phyloP scores from a whole-genome alignment of 2,797 vertebrate genomes.

The Heteromormyrus szaboi region DNA sequence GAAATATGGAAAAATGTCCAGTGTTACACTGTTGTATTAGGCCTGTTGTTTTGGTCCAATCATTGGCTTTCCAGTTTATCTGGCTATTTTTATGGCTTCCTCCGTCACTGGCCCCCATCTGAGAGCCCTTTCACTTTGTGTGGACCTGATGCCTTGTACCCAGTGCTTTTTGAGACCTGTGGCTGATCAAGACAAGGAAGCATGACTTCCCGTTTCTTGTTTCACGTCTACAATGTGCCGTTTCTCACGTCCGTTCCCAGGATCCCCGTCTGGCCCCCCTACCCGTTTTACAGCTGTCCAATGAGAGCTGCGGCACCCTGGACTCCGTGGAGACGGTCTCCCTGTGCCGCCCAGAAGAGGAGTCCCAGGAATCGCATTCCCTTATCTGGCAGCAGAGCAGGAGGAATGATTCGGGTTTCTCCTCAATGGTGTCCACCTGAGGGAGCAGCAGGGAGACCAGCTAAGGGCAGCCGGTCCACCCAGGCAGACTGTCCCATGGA shows the following conservation, averaged over 20 bases:
- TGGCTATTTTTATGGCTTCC: not conserved
- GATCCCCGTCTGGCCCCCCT: not conserved
- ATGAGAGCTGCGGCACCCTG: not conserved
- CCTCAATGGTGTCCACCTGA: not conserved
- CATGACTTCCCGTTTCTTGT: not conserved
- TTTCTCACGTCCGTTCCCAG: not conserved
- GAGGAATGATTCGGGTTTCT: not conserved
- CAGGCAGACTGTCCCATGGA: not conserved
- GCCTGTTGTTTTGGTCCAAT: not conserved
- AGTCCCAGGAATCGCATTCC: not conserved
- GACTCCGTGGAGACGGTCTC: not conserved
- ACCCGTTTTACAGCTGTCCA: not conserved
- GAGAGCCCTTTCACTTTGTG: not conserved
- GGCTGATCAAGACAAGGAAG: not conserved
- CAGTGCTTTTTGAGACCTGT: not conserved
- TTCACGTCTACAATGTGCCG: not conserved
- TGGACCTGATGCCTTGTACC: not conserved
- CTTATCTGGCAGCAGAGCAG: not conserved
- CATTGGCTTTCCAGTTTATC: not conserved
- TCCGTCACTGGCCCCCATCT: not conserved
- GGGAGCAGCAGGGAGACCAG: not conserved
- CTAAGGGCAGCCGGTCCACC: not conserved
- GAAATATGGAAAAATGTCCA: not conserved
- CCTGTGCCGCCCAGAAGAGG: not conserved
- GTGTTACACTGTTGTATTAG: not conserved